Conservation (phyloP, 2,888 invertebrate species). For the Lasioglossum marginatum region DNA sequence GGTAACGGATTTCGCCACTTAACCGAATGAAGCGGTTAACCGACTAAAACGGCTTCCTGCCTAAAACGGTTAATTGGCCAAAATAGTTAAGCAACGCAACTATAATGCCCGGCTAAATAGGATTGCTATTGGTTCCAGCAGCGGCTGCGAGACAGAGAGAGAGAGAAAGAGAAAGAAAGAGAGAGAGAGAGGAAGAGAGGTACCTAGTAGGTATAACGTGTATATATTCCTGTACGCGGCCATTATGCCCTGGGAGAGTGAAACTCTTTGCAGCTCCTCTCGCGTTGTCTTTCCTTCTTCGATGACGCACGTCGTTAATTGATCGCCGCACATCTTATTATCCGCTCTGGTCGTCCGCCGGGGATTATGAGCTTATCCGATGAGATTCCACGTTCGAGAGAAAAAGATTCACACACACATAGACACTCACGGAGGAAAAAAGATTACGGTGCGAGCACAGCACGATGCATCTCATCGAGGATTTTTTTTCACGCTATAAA, state of each 20-base stretch:
- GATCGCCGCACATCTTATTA: slow-evolving; percentile 1
- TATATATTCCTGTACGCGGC: background rate
- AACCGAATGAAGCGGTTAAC: slow-evolving; percentile 40
- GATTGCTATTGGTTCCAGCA: slow-evolving; percentile 10
- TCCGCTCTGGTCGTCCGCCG: background rate
- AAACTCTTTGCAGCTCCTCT: background rate
- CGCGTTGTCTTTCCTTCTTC: background rate
- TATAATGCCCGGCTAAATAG: slow-evolving; percentile 14
- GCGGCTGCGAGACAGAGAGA: background rate
- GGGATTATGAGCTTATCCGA: background rate
- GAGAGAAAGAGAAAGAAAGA: background rate
- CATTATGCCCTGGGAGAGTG: background rate
- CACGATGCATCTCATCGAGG: slow-evolving; percentile 6
- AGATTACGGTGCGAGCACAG: background rate
- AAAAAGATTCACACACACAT: background rate
- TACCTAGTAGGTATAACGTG: background rate
- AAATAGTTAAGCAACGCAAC: slow-evolving; percentile 37
- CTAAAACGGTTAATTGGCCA: slow-evolving; percentile 48
- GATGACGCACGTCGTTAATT: slow-evolving; percentile 10
- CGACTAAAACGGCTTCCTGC: slow-evolving; percentile 39
- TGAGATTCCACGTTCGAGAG: background rate
- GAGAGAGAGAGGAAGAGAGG: background rate
- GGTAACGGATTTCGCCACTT: slow-evolving; percentile 49
- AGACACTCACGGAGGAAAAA: background rate
- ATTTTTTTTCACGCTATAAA: slow-evolving; percentile 1